Conservation (phyloP, 1,140 invertebrate genomes). For the Bombus balteatus region DNA sequence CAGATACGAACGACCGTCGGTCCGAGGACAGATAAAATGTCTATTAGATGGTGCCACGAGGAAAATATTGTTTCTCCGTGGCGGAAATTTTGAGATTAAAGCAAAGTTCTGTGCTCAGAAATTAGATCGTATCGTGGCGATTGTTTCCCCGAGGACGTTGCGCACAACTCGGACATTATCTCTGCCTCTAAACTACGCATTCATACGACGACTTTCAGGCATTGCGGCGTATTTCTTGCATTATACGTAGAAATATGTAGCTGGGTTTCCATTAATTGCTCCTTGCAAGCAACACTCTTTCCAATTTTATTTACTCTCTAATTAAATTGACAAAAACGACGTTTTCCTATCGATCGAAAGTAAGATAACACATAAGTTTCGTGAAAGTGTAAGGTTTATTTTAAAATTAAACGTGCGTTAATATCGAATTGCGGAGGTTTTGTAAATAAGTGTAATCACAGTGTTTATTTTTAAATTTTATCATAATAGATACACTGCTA, state of each 20-base stretch:
- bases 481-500: no score
- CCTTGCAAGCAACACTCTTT: not conserved
- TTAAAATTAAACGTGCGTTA: not conserved
- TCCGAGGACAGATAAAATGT: constrained; percentile 20
- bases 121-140: constrained; percentile 27
- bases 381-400: not conserved
- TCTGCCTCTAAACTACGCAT: constrained; percentile 17
- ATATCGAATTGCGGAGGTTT: not conserved
- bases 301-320: not conserved
- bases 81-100: constrained; percentile 22
- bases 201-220: not conserved
- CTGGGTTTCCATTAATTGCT: not conserved
- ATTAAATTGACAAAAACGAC: not conserved
- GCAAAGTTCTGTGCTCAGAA: constrained; percentile 15
- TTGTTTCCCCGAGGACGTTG: constrained; percentile 11
- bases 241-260: not conserved
- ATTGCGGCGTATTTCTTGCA: constrained; percentile 7
- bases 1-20: not conserved
- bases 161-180: constrained; percentile 12
- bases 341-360: not conserved
- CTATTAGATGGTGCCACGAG: constrained; percentile 7
- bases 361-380: no score
- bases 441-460: not conserved
- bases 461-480: not conserved
- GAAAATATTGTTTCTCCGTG: constrained; percentile 30